These are phyloP conservation scores for Busseola fusca DNA, from an alignment of 2,888 invertebrate genomes.

Conservation along the genomic window DNA sequence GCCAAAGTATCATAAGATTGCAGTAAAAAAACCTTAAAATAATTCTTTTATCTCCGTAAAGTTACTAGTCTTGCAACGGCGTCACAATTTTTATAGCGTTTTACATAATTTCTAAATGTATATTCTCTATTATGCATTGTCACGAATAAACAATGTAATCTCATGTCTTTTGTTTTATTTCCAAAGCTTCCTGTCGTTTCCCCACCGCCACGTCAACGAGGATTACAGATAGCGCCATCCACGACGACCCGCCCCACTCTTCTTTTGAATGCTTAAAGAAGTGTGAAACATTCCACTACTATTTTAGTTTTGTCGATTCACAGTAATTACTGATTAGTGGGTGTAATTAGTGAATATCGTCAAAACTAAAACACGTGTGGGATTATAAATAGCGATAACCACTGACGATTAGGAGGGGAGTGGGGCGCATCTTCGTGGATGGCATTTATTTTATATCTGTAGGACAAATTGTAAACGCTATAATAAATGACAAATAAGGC, in stretches of 20 bases:
- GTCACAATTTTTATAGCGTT: slow-evolving; percentile 78
- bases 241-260: no score
- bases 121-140: slow-evolving; percentile 86
- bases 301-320: no score
- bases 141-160: slow-evolving; percentile 87
- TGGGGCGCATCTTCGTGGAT: no score
- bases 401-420: no score
- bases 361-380: no score
- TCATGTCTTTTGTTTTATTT: slow-evolving; percentile 67
- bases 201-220: not conserved
- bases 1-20: slow-evolving; percentile 54
- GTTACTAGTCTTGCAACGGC: slow-evolving; percentile 75
- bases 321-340: no score
- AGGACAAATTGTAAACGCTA: not conserved
- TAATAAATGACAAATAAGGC: not conserved
- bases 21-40: slow-evolving; percentile 65
- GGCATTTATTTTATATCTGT: no score
- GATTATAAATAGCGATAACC: no score
- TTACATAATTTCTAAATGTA: slow-evolving; percentile 78
- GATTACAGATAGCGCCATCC: no score
- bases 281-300: no score
- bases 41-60: slow-evolving; percentile 54
- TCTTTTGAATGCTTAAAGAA: no score
- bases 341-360: no score
- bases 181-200: not conserved